Conservation (phyloP, 2,888 invertebrate genomes). For the Eretmocerus hayati region DNA sequence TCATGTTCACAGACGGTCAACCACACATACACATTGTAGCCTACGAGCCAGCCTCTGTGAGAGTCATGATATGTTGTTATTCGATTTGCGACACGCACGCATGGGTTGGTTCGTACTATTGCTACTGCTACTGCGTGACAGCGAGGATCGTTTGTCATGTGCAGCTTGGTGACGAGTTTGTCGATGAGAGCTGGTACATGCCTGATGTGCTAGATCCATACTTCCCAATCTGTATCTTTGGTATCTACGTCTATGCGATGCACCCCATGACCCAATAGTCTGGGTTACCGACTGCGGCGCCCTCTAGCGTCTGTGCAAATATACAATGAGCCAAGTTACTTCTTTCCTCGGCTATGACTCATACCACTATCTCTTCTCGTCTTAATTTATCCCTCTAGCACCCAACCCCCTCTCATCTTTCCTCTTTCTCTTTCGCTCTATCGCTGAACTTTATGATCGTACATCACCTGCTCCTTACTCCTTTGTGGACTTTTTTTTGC, state of each 20-base stretch:
- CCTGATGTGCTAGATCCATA: conserved; percentile 11
- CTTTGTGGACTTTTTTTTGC: background rate
- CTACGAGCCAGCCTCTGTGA: too few relatives aligned
- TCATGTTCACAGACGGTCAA: too few relatives aligned
- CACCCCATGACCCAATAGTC: too few relatives aligned
- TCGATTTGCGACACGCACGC: conserved; percentile 19
- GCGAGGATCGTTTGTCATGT: conserved; percentile 22
- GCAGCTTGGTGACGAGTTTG: conserved; percentile 18
- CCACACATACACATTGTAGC: too few relatives aligned
- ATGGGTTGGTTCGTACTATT: too few relatives aligned
- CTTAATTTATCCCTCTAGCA: background rate
- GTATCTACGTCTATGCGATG: too few relatives aligned
- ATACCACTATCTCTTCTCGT: background rate
- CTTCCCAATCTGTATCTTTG: too few relatives aligned
- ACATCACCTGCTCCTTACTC: background rate
- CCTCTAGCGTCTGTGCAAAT: too few relatives aligned
- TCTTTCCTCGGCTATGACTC: too few relatives aligned
- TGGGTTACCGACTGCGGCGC: too few relatives aligned
- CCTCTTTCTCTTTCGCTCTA: background rate
- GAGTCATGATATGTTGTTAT: conserved; percentile 17
- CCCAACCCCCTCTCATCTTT: background rate
- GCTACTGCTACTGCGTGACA: conserved; percentile 14
- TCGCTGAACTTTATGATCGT: background rate
- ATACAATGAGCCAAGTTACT: too few relatives aligned
- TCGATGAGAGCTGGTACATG: conserved; percentile 19